Evolutionary conservation across 2,888 invertebrate species (phyloP), one percentile per base, ranked within the genome.

Genomic region (Tineola bisselliella): DNA sequence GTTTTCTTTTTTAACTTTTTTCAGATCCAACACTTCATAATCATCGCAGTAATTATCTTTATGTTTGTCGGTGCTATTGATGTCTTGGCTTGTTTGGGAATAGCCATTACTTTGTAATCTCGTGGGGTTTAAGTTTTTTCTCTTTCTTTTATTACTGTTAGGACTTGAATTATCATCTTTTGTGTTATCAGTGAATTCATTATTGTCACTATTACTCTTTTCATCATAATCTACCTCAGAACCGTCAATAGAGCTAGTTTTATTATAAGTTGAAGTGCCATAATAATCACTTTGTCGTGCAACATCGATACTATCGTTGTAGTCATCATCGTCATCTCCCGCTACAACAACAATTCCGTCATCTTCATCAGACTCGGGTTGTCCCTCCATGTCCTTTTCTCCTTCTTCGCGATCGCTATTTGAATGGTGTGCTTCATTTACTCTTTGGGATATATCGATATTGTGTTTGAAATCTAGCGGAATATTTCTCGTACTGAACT

Each of bases 91-190:
- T 63, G 69, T 74, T 59, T 76, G 76, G 2, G 69, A 64, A 18
- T 66, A 66, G 57, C 71, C 71, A 61, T 70, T 75, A 61, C 76
- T 80, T n/a, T 94, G 91, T 72, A 94, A 92, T 64, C 94, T 90
- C 0, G 93, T 94, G 0, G 96, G 96, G 75, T 96, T 96, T 68
- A 94, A 91, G 68, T 92, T 95, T 82, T 97, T 97, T 30, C 96
- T 89, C 78, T 97, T 97, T 61, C 95, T 88, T 71, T 93, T 93
- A 70, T 89, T 91, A n/a, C 91, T 89, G 69, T 90, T 89, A 30
- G 88, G 86, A 64, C 83, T 88, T 54, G 76, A 72, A 11, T 70
- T 64, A 66, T 88, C 89, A 65, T 89, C 89, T 78, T 90, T 90
- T 62, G 70, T 70, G 71, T 66, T 70, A 13, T 84, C 84, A 44